Evolutionary conservation across 2,113 vertebrate genomes (phyloP).

Genomic region (Peromyscus polionotus): DNA sequence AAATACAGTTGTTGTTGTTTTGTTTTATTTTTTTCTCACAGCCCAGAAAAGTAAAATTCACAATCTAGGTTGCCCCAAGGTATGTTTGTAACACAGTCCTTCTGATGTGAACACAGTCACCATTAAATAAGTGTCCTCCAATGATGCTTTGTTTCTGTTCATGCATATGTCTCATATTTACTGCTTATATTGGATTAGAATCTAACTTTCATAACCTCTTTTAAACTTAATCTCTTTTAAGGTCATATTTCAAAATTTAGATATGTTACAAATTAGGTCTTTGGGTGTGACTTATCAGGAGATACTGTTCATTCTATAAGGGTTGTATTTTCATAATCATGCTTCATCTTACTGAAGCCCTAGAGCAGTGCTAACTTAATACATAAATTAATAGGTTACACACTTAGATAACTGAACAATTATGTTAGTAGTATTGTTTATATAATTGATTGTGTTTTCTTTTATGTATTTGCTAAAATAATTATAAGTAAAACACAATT

Average conservation of each 20-base stretch:
- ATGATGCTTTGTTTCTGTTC: neutral
- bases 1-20: neutral
- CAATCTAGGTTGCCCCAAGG: neutral
- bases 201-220: neutral
- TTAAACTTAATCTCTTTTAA: neutral
- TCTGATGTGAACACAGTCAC: neutral
- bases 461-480: neutral
- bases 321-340: neutral
- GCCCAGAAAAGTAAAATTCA: neutral
- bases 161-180: neutral
- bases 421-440: neutral
- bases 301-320: neutral
- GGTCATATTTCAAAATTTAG: neutral
- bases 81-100: neutral
- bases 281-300: neutral
- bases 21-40: neutral
- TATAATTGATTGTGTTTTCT: neutral
- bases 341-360: neutral
- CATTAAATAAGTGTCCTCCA: neutral
- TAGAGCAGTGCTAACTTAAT: neutral
- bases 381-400: neutral
- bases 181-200: neutral
- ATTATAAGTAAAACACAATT: neutral
- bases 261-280: neutral
- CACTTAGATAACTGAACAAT: neutral